Base-by-base conservation (phyloP, 2,888 invertebrate genomes). In the Drosophila atripex region DNA sequence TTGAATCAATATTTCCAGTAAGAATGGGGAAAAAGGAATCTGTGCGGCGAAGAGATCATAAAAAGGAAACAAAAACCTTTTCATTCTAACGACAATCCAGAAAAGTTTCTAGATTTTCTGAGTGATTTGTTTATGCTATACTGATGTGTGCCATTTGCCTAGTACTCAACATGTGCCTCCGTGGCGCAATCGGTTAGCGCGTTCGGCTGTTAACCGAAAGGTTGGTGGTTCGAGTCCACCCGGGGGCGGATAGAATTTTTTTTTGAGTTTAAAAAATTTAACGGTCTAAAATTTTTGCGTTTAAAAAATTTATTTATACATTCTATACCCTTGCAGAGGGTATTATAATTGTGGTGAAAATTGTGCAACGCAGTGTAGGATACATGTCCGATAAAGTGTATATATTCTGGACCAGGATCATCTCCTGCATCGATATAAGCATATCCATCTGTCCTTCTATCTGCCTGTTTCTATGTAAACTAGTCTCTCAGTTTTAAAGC, bases 171-270 rank as follows among this genome's bases (percentile, higher is more conserved):
- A 41, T 18, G 39, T 18, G 91, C 91, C 91, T 91, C 90, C 96
- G 96, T 97, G 96, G 96, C 96, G 96, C 96, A 97, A 96, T 96
- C 91, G 97, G 97, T 93, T 96, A 97, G 97, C 96, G 97, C 97
- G 97, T 97, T 97, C 97, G 97, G 97, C 97, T 97, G 97, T 97
- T 97, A 97, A 97, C 97, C 97, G 97, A 97, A 97, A 97, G 97
- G 97, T 97, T 97, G 97, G 96, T 97, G 97, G 97, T 97, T 97
- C 97, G 95, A 97, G 96, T 95, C 97, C 96, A 96, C 96, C 96
- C 96, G 96, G 96, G 96, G 96, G 96, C 96, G 96, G 59, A 3
- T 6, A 46, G 14, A n/a, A n/a, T n/a, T n/a, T 90, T 92, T 93
- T 93, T 66, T 61, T 5, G 2, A 1, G 35, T 32, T 6, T 35